Percentiles rank a stretch among this genome's conserved stretches.
phyloP scores from a whole-genome alignment of 1,140 invertebrate genomes.

The Eufriesea mexicana region DNA sequence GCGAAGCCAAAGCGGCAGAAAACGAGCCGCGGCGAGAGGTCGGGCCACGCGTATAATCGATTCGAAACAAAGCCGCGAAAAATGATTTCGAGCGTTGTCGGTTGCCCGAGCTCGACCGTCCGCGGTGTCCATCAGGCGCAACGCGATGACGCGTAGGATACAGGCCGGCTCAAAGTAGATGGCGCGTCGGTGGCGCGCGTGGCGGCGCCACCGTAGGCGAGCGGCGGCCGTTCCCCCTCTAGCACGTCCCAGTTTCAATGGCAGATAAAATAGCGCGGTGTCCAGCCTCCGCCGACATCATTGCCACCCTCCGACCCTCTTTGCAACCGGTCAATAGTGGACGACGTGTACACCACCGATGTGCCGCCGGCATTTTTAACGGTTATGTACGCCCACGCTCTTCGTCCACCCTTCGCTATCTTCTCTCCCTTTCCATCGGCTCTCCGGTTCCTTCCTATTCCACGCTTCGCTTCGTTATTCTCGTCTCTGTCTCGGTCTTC shows the following conservation, averaged over 20 bases:
- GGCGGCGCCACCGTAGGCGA: background rate
- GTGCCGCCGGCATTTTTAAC: slow-evolving; percentile 66
- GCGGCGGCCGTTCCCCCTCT: slow-evolving; percentile 22
- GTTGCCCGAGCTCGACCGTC: background rate
- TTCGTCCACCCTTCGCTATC: background rate
- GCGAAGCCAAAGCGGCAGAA: background rate
- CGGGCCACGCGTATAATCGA: slow-evolving; percentile 6
- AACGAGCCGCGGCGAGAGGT: background rate
- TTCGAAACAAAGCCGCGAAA: slow-evolving; percentile 32
- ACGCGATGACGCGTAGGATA: slow-evolving; percentile 24
- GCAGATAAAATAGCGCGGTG: slow-evolving; percentile 66
- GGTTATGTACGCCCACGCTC: slow-evolving; percentile 24
- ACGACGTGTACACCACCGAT: slow-evolving; percentile 57
- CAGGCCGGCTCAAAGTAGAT: slow-evolving; percentile 15
- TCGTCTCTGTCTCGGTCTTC: slow-evolving; percentile 21
- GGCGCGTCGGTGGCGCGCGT: background rate
- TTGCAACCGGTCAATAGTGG: slow-evolving; percentile 63
- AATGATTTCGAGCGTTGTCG: slow-evolving; percentile 23
- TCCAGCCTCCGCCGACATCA: slow-evolving; percentile 56
- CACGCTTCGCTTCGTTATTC: background rate
- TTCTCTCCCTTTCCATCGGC: background rate
- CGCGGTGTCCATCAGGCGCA: background rate
- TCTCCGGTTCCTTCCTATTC: background rate
- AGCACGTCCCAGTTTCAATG: slow-evolving; percentile 67
- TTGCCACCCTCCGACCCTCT: slow-evolving; percentile 7